A percentile compares a stretch with the other conserved stretches of the same genome.
These are phyloP conservation scores for Nomada goodeniana DNA, from an alignment of 2,888 invertebrate genomes.

Conservation along the genomic window DNA sequence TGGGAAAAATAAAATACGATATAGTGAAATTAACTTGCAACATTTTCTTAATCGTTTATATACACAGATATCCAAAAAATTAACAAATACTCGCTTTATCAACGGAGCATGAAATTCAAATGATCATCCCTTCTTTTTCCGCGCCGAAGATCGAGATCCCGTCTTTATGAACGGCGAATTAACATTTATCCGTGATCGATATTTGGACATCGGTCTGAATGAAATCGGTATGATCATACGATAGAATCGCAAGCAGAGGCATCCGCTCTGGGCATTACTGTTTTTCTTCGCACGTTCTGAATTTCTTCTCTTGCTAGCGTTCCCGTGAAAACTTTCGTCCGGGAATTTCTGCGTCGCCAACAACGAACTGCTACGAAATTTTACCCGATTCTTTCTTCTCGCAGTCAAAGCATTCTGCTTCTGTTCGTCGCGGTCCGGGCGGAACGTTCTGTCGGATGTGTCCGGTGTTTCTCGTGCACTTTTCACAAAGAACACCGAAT, in stretches of 20 bases:
- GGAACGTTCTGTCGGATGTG: neutral
- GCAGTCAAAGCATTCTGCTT: neutral
- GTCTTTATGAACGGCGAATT: slow-evolving; percentile 13
- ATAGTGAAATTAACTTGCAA: neutral
- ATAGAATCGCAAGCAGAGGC: slow-evolving; percentile 74
- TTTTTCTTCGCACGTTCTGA: neutral
- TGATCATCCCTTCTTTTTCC: slow-evolving; percentile 52
- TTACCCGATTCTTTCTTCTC: slow-evolving; percentile 5
- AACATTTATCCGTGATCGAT: slow-evolving; percentile 35
- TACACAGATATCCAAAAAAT: slow-evolving; percentile 15
- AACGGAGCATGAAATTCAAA: neutral
- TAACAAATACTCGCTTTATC: neutral
- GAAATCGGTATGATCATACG: slow-evolving; percentile 57
- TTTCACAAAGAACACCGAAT: slow-evolving; percentile 69
- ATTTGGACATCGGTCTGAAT: slow-evolving; percentile 26
- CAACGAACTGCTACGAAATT: slow-evolving; percentile 11
- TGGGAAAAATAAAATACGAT: neutral
- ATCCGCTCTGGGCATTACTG: slow-evolving; percentile 53
- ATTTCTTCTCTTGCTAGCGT: neutral
- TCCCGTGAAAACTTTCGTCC: neutral
- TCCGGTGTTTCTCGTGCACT: neutral
- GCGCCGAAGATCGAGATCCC: slow-evolving; percentile 16
- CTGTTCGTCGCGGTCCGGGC: neutral
- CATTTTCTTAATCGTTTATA: slow-evolving; percentile 18
- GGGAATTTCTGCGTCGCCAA: neutral